phyloP scores from a whole-genome alignment of 2,888 invertebrate genomes.

The Tenthredo notha region DNA sequence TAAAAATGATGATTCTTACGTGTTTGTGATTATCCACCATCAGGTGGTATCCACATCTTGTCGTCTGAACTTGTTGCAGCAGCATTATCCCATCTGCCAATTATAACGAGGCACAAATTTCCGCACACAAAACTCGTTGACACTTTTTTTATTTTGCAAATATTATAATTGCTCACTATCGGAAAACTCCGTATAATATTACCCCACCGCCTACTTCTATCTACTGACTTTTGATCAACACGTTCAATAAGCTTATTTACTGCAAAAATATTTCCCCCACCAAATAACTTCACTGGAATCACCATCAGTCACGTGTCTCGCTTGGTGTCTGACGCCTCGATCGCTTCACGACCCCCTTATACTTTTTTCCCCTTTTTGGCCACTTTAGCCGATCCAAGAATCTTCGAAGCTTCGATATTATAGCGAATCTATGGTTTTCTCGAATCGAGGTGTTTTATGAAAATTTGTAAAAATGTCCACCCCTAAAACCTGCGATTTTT shows the following conservation, averaged over 20 bases:
- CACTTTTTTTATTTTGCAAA: neutral
- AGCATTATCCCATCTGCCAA: neutral
- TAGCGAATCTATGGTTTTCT: neutral
- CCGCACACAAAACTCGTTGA: neutral
- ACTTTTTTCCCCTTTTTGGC: neutral
- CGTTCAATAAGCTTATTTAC: neutral
- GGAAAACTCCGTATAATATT: neutral
- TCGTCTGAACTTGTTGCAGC: neutral
- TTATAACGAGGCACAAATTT: neutral
- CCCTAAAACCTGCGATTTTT: neutral
- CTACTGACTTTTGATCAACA: neutral
- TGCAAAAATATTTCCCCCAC: neutral
- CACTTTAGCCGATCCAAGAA: neutral
- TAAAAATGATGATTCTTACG: neutral
- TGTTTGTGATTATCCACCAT: neutral
- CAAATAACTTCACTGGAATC: conserved; percentile 4
- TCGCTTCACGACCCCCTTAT: conserved; percentile 7
- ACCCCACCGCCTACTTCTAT: neutral
- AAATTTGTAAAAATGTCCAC: neutral
- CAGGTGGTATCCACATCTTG: neutral
- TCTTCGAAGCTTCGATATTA: neutral
- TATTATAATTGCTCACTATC: neutral
- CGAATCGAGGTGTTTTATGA: neutral
- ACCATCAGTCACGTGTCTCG: conserved; percentile 9
- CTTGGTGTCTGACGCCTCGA: conserved; percentile 3